Evolutionary conservation across 2,888 invertebrate species (phyloP).

Genomic region (Noctua janthina): DNA sequence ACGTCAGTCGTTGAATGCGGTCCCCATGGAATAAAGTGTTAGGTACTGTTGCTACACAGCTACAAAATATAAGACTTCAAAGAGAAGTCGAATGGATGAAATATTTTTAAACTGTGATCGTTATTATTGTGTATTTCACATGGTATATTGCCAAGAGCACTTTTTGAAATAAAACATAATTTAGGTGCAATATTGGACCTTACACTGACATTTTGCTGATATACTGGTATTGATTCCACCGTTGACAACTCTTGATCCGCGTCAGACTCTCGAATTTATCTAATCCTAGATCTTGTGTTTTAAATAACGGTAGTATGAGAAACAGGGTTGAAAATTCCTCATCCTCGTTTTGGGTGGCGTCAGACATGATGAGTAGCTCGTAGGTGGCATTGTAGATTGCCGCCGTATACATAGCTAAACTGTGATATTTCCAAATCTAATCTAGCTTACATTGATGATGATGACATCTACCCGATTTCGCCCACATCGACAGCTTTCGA

Average conservation of each 20-base stretch:
- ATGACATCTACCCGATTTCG: neutral
- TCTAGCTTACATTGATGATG: neutral
- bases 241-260: neutral
- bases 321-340: neutral
- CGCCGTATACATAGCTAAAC: neutral
- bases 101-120: neutral
- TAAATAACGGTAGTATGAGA: neutral
- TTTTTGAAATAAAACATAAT: too few relatives aligned
- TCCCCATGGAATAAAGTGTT: neutral
- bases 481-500: neutral
- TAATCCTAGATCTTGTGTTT: neutral
- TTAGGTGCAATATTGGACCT: neutral
- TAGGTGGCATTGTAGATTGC: neutral
- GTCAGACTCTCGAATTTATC: neutral
- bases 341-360: neutral
- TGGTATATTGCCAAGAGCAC: neutral
- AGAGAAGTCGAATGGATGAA: neutral
- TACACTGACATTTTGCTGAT: neutral
- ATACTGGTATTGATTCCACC: neutral
- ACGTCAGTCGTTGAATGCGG: neutral
- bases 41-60: neutral
- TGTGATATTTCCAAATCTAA: neutral
- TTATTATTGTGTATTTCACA: neutral
- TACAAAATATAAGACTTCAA: neutral
- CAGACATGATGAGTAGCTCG: neutral